phyloP scores from a whole-genome alignment of 2,888 invertebrate genomes.

The Noctua pronuba region DNA sequence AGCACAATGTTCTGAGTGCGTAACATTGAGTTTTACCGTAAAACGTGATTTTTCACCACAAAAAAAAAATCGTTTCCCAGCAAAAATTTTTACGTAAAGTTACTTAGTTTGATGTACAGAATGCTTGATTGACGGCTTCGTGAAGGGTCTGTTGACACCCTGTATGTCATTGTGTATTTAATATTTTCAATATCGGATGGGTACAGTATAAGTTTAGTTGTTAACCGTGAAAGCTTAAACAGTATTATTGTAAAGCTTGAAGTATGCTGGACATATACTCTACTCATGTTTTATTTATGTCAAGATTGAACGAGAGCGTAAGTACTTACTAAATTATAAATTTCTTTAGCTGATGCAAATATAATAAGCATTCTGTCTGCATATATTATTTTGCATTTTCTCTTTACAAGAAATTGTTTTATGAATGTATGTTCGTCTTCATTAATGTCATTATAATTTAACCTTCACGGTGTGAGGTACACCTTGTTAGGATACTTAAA shows the following conservation, averaged over 20 bases:
- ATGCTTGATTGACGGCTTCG: too few species aligned
- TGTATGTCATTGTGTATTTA: too few species aligned
- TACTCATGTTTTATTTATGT: background rate
- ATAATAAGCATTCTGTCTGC: background rate
- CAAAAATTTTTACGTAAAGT: too few species aligned
- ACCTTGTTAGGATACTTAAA: background rate
- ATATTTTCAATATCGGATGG: too few species aligned
- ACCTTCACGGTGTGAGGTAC: conserved; percentile 3
- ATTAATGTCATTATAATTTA: background rate
- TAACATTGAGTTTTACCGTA: too few species aligned
- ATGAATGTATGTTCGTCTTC: background rate
- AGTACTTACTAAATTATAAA: background rate
- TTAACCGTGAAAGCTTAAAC: too few species aligned
- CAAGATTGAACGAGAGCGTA: background rate
- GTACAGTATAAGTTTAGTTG: too few species aligned
- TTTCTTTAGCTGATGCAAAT: conserved; percentile 3
- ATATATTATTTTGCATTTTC: conserved; percentile 17
- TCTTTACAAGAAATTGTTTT: conserved; percentile 14
- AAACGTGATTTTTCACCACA: too few species aligned
- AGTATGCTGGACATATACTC: background rate
- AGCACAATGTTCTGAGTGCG: too few species aligned
- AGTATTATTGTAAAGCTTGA: background rate
- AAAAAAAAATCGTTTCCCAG: too few species aligned
- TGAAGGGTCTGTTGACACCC: too few species aligned
- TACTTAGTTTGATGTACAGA: too few species aligned